A percentile compares a stretch with the other conserved stretches of the same genome.
These are phyloP conservation scores for Lutjanus argentimaculatus DNA, from an alignment of 2,797 vertebrate species.

Conservation along the genomic window DNA sequence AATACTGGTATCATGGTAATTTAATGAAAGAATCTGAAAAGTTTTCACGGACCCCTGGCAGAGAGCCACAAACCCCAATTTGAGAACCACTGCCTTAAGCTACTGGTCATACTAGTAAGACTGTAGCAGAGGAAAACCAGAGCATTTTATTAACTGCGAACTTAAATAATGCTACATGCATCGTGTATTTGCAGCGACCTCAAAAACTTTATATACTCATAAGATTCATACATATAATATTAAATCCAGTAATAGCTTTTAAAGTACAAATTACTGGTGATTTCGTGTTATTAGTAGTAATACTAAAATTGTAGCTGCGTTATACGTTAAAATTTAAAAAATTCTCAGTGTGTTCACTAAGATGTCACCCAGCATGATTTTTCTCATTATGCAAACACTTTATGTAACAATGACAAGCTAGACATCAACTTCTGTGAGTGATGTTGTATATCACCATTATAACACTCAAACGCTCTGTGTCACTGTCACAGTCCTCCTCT, in stretches of 20 bases:
- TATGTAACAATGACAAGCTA: neutral
- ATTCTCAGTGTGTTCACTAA: neutral
- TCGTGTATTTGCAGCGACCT: neutral
- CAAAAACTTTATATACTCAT: neutral
- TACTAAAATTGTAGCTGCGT: neutral
- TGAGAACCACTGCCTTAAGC: neutral
- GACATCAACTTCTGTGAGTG: neutral
- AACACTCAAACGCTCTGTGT: conserved; percentile 31
- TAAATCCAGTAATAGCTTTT: neutral
- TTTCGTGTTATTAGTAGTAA: neutral
- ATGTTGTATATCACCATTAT: conserved; percentile 10
- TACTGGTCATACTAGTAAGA: neutral
- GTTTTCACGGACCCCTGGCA: too few species aligned
- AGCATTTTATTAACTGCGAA: neutral
- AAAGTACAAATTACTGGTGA: neutral
- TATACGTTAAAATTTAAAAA: too few species aligned
- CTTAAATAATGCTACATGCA: neutral
- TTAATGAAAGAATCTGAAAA: too few species aligned
- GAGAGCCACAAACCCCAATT: too few species aligned
- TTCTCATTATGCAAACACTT: conserved; percentile 11
- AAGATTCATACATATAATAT: neutral
- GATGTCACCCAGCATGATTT: neutral
- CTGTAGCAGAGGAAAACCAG: neutral
- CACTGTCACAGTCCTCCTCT: neutral
- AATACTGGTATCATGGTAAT: too few species aligned